Evolutionary conservation across 2,113 vertebrate species (phyloP).

Genomic region (Leptosomus discolor): DNA sequence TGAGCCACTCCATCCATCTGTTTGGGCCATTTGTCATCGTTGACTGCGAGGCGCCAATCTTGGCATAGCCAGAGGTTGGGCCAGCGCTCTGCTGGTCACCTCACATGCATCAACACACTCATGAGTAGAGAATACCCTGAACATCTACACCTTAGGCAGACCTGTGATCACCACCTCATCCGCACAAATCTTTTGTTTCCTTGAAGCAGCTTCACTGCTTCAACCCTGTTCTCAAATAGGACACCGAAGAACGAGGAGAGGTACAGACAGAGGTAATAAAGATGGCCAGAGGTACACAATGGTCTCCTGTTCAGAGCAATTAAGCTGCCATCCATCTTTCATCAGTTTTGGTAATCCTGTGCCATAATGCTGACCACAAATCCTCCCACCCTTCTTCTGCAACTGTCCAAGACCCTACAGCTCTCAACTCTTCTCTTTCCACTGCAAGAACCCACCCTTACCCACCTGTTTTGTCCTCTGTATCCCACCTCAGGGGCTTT

Average conservation of each 20-base stretch:
- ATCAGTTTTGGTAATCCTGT: no score
- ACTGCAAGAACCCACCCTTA: no score
- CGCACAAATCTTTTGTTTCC: neutral
- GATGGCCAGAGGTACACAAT: neutral
- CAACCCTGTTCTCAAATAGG: neutral
- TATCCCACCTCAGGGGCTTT: neutral
- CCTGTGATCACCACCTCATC: neutral
- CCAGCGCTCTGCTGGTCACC: neutral
- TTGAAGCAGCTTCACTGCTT: neutral
- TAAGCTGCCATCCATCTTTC: neutral
- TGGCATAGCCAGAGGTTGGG: neutral
- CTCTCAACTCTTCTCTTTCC: neutral
- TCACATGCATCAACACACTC: accelerated
- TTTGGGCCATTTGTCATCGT: accelerated
- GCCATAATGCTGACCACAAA: neutral
- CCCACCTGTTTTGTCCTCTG: neutral
- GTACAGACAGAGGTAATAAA: neutral
- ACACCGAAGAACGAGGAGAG: neutral
- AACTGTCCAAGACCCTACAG: accelerated
- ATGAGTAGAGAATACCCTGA: neutral
- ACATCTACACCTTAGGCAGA: neutral
- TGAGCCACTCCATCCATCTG: neutral
- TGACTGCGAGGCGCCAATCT: accelerated
- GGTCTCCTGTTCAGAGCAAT: neutral
- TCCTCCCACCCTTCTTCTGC: neutral